Evolutionary conservation across 2,797 vertebrate genomes (phyloP), one percentile per base, ranked within the genome.

Genomic region (Neomorphus geoffroyi): DNA sequence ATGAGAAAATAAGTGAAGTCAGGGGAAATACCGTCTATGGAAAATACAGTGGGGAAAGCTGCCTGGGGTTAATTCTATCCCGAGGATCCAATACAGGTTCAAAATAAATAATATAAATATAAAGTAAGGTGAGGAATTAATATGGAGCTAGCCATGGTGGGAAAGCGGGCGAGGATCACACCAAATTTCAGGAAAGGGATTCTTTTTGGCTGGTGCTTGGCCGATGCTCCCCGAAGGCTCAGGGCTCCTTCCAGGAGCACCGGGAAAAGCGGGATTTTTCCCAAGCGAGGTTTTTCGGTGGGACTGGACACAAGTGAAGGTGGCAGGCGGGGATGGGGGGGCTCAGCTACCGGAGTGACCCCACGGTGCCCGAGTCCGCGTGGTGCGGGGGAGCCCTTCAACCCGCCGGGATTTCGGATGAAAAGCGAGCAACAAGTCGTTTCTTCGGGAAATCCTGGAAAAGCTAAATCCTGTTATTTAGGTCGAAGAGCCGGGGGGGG

Each of bases 201-300:
- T 62, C 1, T 18, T 88, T 48, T 37, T 27, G 30, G 54, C 13
- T 7, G 0, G 2, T 22, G 19, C 70, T 81, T 51, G 39, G 58
- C n/a, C 7, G 3, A 39, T 51, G 48, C 22, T 82, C 22, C 32
- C 33, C 32, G 3, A 78, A 88, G 57, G 22, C 7, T 7, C 37
- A 43, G 58, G 57, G n/a, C 17, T 73, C 27, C 24, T 92, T 51
- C 28, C 8, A 85, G n/a, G 33, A 73, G 73, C 13, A 3, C 23
- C 2, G 17, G 18, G n/a, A 9, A 71, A 4, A 74, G 9, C 1
- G 15, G 48, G 16, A 12, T 10, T 56, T 85, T 64, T 51, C 26
- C 30, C 11, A 21, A n/a, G 18, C 2, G 2, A 26, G 5, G 3
- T 10, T 41, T 71, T 78, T 9, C 32, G 9, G 0, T 30, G 58